Conservation (phyloP, 1,140 invertebrate genomes). For the Drosophila subpulchrella region DNA sequence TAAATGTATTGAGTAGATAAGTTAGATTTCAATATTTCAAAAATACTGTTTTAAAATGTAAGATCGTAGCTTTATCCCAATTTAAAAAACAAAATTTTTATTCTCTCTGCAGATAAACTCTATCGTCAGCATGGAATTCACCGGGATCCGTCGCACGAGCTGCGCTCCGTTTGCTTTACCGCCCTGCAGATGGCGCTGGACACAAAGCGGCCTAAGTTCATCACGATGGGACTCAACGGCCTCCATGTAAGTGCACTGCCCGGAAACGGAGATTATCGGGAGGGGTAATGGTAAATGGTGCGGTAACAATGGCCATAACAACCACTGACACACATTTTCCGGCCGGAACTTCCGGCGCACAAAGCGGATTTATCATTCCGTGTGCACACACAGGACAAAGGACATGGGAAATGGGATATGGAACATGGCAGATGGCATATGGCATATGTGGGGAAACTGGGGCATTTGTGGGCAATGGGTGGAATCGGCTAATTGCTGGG, state of each 20-base stretch:
- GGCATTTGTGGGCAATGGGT: not conserved
- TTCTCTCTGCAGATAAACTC: constrained; percentile 89
- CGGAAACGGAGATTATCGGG: constrained; percentile 44
- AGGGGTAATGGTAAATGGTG: not conserved
- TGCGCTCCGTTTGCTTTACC: constrained; percentile 92
- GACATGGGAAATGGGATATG: not conserved
- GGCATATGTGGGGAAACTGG: constrained; percentile 10
- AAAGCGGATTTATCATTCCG: constrained; percentile 46
- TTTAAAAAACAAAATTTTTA: not conserved
- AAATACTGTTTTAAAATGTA: too few species aligned
- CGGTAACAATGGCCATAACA: constrained; percentile 21
- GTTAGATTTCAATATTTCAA: too few species aligned
- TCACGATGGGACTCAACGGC: constrained; percentile 92
- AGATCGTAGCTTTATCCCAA: not conserved
- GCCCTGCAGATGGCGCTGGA: constrained; percentile 94
- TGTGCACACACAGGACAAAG: constrained; percentile 9
- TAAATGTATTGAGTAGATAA: not conserved
- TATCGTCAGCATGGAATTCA: constrained; percentile 91
- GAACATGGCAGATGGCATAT: constrained; percentile 9
- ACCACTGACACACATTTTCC: constrained; percentile 43
- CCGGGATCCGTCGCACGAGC: constrained; percentile 92
- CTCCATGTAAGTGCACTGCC: constrained; percentile 90
- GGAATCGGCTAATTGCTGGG: constrained; percentile 24
- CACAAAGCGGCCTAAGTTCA: constrained; percentile 93
- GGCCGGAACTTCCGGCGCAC: constrained; percentile 43